Evolutionary conservation across 2,113 vertebrate species (phyloP).

Genomic region (Labeo rohita): DNA sequence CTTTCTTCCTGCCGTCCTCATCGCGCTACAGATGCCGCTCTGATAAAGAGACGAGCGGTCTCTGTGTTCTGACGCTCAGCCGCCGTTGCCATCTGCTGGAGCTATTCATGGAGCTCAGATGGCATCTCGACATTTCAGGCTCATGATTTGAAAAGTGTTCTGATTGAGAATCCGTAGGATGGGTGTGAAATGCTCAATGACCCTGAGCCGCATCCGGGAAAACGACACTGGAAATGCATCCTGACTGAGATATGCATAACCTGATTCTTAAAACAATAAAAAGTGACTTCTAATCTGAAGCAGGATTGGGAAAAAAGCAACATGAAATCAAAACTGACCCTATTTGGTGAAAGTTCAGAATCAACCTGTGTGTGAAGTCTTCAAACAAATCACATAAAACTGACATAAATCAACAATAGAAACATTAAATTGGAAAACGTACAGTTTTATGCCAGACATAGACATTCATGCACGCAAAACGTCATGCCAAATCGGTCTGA

Average conservation of each 20-base stretch:
- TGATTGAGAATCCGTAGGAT: conserved; percentile 14
- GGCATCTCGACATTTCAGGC: conserved; percentile 23
- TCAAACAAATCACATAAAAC: background rate
- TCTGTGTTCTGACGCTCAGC: background rate
- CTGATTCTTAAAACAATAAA: background rate
- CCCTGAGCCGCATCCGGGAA: background rate
- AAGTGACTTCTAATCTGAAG: background rate
- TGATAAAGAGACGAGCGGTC: conserved; percentile 7
- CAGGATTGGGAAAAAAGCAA: background rate
- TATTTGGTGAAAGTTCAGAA: background rate
- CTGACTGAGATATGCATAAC: background rate
- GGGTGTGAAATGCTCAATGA: conserved; percentile 26
- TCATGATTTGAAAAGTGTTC: background rate
- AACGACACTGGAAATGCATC: background rate
- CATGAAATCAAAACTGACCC: background rate
- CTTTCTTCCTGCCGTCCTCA: background rate
- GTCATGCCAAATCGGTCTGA: background rate
- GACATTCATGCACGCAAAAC: background rate
- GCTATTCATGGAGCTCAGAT: conserved; percentile 33
- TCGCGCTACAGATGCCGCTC: conserved; percentile 22
- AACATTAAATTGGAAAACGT: background rate
- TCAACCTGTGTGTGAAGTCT: background rate
- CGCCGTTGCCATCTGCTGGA: conserved; percentile 20
- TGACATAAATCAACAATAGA: background rate
- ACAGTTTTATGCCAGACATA: background rate